Base-by-base conservation (phyloP, 2,888 invertebrate genomes). In the Uloborus plumipes region DNA sequence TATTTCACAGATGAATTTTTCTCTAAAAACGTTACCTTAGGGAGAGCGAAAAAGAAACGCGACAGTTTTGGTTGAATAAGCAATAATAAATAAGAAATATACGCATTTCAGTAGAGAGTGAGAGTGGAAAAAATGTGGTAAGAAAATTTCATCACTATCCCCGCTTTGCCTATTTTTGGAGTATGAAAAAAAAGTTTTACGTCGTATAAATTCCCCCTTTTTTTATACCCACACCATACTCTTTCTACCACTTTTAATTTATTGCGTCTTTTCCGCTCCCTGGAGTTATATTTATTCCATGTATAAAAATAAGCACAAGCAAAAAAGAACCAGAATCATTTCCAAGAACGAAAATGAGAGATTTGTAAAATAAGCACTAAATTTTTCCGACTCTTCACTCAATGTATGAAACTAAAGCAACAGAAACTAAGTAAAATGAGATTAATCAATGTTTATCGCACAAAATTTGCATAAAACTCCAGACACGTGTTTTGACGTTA, bases 261-360 rank as follows among this genome's bases (percentile, higher is more conserved):
- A 55, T 55, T 55, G 55, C 55, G 11, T 55, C 20, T 39, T 39
- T 55, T 55, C 20, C 55, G 20, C 55, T 18, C 16, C 20, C 55
- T n/a, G 20, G n/a, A 55, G 55, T 55, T 55, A 55, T 55, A 55
- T 55, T 55, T 55, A 55, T 55, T 55, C n/a, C 20, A n/a, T n/a
- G 9, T 18, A n/a, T 55, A 55, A 18, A 55, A 55, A 55, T 55
- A 18, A 18, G 55, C n/a, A 9, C 55, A 55, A n/a, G 20, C 55
- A 2, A 18, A 55, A 55, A 55, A n/a, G 55, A 55, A 39, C 39
- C 6, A 39, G 39, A 2, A 9, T 7, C 11, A 39, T 39, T 39
- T 39, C 39, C 9, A 4, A 11, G 39, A 39, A 39, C 39, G 3
- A 39, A 39, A 39, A 39, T 39, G 3, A 39, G 11, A 11, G 7